These are phyloP conservation scores for Oryzaephilus surinamensis DNA, from an alignment of 1,140 invertebrate genomes.

Conservation along the genomic window DNA sequence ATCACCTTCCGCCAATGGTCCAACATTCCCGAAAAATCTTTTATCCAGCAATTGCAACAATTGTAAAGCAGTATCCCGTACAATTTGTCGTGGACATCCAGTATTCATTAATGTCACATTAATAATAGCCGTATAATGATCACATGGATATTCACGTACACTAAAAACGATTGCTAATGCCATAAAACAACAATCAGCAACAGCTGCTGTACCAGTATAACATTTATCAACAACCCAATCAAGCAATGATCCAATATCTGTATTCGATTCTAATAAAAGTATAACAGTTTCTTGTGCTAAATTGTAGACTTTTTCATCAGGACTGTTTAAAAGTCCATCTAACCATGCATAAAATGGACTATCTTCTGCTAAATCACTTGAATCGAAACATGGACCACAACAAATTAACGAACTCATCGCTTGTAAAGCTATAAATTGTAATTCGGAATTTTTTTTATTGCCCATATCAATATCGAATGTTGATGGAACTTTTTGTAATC, in stretches of 20 bases:
- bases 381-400: constrained; percentile 90
- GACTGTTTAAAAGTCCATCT: constrained; percentile 76
- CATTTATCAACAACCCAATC: constrained; percentile 98
- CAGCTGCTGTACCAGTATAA: constrained; percentile 80
- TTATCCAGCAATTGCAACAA: constrained; percentile 90
- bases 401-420: constrained; percentile 92
- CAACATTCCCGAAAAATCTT: constrained; percentile 82
- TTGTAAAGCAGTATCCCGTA: constrained; percentile 88
- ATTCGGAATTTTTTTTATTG: constrained; percentile 45
- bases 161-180: constrained; percentile 93
- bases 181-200: constrained; percentile 92
- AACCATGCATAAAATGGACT: constrained; percentile 91
- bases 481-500: constrained; percentile 31
- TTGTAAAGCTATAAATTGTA: constrained; percentile 61
- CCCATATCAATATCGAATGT: constrained; percentile 25
- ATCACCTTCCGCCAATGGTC: constrained; percentile 57
- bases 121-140: constrained; percentile 95
- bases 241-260: constrained; percentile 81
- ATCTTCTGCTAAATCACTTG: constrained; percentile 72
- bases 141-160: constrained; percentile 95
- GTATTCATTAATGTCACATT: constrained; percentile 95
- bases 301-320: constrained; percentile 82
- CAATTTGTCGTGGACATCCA: constrained; percentile 80
- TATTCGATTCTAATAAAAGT: constrained; percentile 89
- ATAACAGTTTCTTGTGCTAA: constrained; percentile 90